These are phyloP conservation scores for Megalonaias nervosa DNA, from an alignment of 1,140 invertebrate genomes.

Conservation along the genomic window DNA sequence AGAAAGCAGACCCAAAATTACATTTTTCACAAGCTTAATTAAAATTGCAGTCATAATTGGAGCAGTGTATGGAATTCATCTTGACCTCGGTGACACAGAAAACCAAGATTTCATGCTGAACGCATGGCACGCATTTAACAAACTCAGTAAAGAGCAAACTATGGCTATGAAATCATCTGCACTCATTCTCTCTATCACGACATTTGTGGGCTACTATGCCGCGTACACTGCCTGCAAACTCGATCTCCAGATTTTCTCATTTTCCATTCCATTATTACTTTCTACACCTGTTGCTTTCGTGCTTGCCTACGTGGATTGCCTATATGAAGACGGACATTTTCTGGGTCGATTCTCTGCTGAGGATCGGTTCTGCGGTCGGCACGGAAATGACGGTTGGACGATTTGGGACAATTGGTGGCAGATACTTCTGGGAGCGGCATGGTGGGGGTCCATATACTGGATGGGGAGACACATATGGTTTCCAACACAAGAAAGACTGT, in stretches of 20 bases:
- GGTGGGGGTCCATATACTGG: slow-evolving; percentile 23
- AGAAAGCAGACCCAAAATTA: slow-evolving; percentile 18
- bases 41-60: slow-evolving; percentile 2
- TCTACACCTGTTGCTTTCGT: slow-evolving; percentile 54
- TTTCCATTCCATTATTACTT: slow-evolving; percentile 61
- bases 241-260: slow-evolving; percentile 65
- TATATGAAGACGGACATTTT: not conserved
- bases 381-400: not conserved
- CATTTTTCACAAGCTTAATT: slow-evolving; percentile 14
- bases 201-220: slow-evolving; percentile 29
- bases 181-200: slow-evolving; percentile 8
- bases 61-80: no score
- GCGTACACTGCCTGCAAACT: slow-evolving; percentile 66
- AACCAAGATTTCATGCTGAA: no score
- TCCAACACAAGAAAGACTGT: slow-evolving; percentile 22
- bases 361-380: not conserved
- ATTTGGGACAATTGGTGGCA: not conserved
- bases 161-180: slow-evolving; percentile 7
- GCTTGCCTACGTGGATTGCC: slow-evolving; percentile 46
- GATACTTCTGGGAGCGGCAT: not conserved
- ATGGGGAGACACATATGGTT: slow-evolving; percentile 22
- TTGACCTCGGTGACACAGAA: no score
- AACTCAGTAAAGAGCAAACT: not conserved
- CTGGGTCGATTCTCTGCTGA: slow-evolving; percentile 9
- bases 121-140: not conserved